Conservation (phyloP, 2,888 invertebrate species). For the Eristalinus sepulchralis region DNA sequence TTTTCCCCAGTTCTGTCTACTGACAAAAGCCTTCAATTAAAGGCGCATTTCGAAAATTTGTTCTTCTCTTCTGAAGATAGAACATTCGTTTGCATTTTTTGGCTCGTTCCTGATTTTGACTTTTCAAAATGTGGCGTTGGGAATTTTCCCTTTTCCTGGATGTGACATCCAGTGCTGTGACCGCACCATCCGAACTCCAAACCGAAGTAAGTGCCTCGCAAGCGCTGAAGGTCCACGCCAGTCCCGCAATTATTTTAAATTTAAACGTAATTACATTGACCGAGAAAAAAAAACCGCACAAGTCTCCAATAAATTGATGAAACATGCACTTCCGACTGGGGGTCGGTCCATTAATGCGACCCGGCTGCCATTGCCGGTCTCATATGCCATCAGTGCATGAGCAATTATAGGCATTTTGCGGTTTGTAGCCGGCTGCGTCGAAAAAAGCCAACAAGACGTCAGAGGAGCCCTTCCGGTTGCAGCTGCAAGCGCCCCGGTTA, state of each 20-base stretch:
- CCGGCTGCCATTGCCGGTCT: background rate
- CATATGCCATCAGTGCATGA: background rate
- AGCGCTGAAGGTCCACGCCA: no score
- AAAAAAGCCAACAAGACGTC: background rate
- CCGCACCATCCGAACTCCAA: no score
- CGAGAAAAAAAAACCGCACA: background rate
- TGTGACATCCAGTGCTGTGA: no score
- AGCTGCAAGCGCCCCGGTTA: background rate
- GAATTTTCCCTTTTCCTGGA: no score
- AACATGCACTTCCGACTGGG: constrained; percentile 21
- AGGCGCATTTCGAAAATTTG: no score
- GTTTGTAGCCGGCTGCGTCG: background rate
- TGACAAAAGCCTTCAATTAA: no score
- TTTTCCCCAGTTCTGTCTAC: no score
- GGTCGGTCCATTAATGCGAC: constrained; percentile 16
- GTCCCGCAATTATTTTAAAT: background rate
- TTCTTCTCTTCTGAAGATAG: no score
- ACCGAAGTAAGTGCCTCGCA: background rate
- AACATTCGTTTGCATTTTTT: no score
- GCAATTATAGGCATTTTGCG: constrained; percentile 27
- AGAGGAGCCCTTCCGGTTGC: background rate
- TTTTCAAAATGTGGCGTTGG: no score
- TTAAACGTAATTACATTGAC: background rate
- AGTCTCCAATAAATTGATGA: background rate
- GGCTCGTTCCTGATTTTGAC: no score